These are phyloP conservation scores for Brachyistius frenatus DNA, from an alignment of 2,113 vertebrate species.

Conservation along the genomic window DNA sequence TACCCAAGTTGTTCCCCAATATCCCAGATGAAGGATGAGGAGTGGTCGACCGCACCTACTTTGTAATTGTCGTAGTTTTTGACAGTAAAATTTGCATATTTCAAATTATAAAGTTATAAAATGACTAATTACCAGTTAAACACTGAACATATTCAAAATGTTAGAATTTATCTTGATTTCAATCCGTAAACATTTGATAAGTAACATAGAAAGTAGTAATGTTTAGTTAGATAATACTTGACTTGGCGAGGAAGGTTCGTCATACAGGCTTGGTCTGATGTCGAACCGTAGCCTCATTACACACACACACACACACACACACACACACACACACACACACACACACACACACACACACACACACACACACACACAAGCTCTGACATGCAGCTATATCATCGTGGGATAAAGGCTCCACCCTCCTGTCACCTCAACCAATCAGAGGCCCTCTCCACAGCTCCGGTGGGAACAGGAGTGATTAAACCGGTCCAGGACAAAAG, in stretches of 20 bases:
- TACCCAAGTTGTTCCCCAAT: constrained; percentile 68
- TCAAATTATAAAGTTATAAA: constrained; percentile 67
- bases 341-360: constrained; percentile 34
- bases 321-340: constrained; percentile 39
- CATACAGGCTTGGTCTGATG: constrained; percentile 12
- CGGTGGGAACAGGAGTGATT: constrained; percentile 28
- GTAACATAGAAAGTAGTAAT: constrained; percentile 70
- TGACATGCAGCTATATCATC: constrained; percentile 64
- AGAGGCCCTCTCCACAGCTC: constrained; percentile 61
- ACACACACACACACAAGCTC: constrained; percentile 52
- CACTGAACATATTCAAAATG: constrained; percentile 70
- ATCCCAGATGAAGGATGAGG: constrained; percentile 52
- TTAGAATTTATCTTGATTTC: constrained; percentile 62
- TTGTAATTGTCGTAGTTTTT: constrained; percentile 60
- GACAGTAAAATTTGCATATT: constrained; percentile 75
- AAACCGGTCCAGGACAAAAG: not conserved
- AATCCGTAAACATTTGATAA: constrained; percentile 68
- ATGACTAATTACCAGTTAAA: constrained; percentile 66
- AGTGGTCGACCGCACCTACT: constrained; percentile 58
- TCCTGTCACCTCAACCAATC: constrained; percentile 69
- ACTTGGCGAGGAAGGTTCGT: constrained; percentile 58
- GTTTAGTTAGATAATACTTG: constrained; percentile 52
- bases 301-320: constrained; percentile 41
- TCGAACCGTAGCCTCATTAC: constrained; percentile 31
- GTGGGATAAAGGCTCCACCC: constrained; percentile 58